Evolutionary conservation across 1,140 invertebrate species (phyloP).

Genomic region (Plectus sambesii): DNA sequence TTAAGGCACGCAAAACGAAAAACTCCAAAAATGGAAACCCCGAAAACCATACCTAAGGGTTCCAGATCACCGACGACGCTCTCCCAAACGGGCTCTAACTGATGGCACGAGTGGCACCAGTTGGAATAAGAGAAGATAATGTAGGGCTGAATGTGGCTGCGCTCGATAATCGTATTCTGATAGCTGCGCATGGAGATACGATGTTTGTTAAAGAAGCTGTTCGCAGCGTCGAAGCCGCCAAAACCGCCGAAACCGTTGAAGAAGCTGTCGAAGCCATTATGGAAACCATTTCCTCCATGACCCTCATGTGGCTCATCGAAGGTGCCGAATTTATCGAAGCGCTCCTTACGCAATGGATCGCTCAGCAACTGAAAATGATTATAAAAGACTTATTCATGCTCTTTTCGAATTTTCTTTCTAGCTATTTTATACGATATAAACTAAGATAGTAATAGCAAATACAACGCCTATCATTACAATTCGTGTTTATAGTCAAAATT

Average conservation of each 20-base stretch:
- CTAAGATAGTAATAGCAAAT: too few relatives aligned
- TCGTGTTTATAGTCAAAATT: too few relatives aligned
- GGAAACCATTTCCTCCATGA: slow-evolving; percentile 4
- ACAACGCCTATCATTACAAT: too few relatives aligned
- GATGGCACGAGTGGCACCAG: slow-evolving; percentile 32
- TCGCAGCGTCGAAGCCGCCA: slow-evolving; percentile 21
- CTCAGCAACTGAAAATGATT: slow-evolving; percentile 25
- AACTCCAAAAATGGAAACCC: too few relatives aligned
- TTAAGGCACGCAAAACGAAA: too few relatives aligned
- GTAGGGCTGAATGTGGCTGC: slow-evolving; percentile 32
- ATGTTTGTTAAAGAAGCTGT: slow-evolving; percentile 31
- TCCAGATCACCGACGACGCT: slow-evolving; percentile 35
- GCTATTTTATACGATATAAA: too few relatives aligned
- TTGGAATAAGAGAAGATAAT: slow-evolving; percentile 37
- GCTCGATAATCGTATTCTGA: slow-evolving; percentile 29
- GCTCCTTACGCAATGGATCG: slow-evolving; percentile 36
- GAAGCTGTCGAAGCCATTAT: slow-evolving; percentile 21
- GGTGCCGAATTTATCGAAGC: slow-evolving; percentile 28
- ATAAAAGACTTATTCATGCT: too few relatives aligned
- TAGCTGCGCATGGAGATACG: slow-evolving; percentile 32
- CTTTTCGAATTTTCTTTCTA: too few relatives aligned
- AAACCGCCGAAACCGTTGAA: slow-evolving; percentile 27
- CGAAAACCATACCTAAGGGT: slow-evolving; percentile 29
- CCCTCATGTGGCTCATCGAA: slow-evolving; percentile 13
- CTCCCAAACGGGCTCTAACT: slow-evolving; percentile 33